Evolutionary conservation across 2,797 vertebrate genomes (phyloP).

Genomic region (Danio choprae): DNA sequence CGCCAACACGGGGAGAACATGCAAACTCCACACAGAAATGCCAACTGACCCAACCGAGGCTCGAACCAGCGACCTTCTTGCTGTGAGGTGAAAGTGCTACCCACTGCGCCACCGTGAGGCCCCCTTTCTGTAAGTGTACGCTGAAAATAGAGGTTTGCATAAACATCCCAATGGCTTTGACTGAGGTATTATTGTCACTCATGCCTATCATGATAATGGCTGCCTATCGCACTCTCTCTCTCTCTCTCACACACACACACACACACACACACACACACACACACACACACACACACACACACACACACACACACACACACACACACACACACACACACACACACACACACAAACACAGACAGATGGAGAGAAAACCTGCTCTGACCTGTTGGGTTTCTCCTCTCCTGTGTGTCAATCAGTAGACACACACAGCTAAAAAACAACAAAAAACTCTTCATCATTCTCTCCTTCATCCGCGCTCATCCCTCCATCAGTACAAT

Average conservation of each 20-base stretch:
- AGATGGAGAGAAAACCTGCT: conserved; percentile 30
- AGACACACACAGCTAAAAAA: conserved; percentile 17
- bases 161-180: neutral
- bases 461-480: conserved; percentile 29
- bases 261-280: conserved; percentile 17
- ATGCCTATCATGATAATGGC: neutral
- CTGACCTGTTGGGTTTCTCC: conserved; percentile 37
- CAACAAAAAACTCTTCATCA: conserved; percentile 43
- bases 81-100: too few relatives aligned
- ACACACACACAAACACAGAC: conserved; percentile 13
- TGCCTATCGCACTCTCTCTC: conserved; percentile 2
- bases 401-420: conserved; percentile 36
- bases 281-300: conserved; percentile 17
- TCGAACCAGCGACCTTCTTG: too few relatives aligned
- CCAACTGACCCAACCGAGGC: too few relatives aligned
- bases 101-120: too few relatives aligned
- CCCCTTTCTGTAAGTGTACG: too few relatives aligned
- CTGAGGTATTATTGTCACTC: neutral
- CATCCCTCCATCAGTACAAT: neutral
- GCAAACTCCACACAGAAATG: too few relatives aligned
- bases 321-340: conserved; percentile 17
- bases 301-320: conserved; percentile 17
- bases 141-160: neutral
- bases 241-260: conserved; percentile 16
- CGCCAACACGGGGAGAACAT: too few relatives aligned